Evolutionary conservation across 2,888 invertebrate genomes (phyloP), one percentile per base, ranked within the genome.

Genomic region (Stenchaetothrips biformis): DNA sequence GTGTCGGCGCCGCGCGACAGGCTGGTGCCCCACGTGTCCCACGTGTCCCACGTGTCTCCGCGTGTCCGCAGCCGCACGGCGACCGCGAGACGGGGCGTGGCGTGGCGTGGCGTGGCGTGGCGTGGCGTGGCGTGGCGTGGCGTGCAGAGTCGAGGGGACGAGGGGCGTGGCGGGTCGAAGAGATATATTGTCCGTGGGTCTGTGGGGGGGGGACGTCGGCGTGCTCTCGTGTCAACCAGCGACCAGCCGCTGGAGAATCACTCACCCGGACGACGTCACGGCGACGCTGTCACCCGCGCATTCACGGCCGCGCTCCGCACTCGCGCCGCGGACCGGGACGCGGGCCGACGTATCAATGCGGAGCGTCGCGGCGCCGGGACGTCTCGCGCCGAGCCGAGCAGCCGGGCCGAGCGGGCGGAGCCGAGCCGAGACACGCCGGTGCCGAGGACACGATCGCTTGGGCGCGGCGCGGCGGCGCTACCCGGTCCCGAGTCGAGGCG

Each of bases 121-220:
- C 67, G 67, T 6, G 67, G 62, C 62, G 62, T 62, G 62, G 62
- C 62, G 67, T 21, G 67, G 67, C 67, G 67, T 74, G 67, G 67
- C 37, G 37, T 37, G 37, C 37, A 37, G 37, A 2, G 37, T 37
- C 37, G 37, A 37, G 37, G 37, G 37, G 37, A 4, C 37, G 37
- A 37, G 37, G 37, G 37, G 37, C 37, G 37, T 37, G 37, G 21
- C 67, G 67, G 59, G 59, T 59, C 59, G 59, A 59, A 59, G 59
- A 59, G 59, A 59, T 59, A 18, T 37, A 37, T 37, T 37, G 37
- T 37, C 37, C 37, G 37, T 37, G 37, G 37, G 2, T 37, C 2
- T 37, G 37, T 37, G 37, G 1, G 37, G 37, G 37, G 4, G 37
- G 37, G 37, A 37, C 37, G 37, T 37, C 37, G 37, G 37, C 37